phyloP scores from a whole-genome alignment of 2,888 invertebrate species.

The Drosophila fungiperda region DNA sequence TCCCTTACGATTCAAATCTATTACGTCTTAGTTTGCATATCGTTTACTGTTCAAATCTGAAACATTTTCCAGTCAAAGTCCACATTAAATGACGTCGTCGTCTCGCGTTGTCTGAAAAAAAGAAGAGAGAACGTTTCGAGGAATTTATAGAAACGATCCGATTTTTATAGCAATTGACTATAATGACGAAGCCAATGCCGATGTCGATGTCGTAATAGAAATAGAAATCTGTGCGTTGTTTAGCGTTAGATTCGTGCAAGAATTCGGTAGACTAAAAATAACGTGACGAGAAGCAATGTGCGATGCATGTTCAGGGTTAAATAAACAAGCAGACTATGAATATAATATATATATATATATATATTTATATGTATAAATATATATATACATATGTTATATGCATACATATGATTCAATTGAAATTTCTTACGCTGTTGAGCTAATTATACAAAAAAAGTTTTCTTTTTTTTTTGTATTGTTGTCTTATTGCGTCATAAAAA shows the following conservation, averaged over 20 bases:
- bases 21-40: slow-evolving; percentile 25
- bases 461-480: slow-evolving; percentile 24
- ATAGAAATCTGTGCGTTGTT: slow-evolving; percentile 30
- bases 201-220: slow-evolving; percentile 71
- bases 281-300: slow-evolving; percentile 39
- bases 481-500: slow-evolving; percentile 72
- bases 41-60: slow-evolving; percentile 11
- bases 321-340: slow-evolving; percentile 27
- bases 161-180: slow-evolving; percentile 17
- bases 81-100: slow-evolving; percentile 50
- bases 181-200: slow-evolving; percentile 31
- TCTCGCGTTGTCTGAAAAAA: background rate
- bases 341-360: slow-evolving; percentile 4
- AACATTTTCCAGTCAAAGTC: slow-evolving; percentile 46
- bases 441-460: slow-evolving; percentile 57
- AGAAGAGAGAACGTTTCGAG: slow-evolving; percentile 35
- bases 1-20: background rate
- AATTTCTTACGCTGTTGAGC: slow-evolving; percentile 33
- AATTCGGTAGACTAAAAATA: slow-evolving; percentile 49
- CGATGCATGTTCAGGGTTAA: slow-evolving; percentile 71
- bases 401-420: slow-evolving; percentile 26
- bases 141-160: slow-evolving; percentile 58
- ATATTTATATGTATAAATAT: slow-evolving; percentile 6
- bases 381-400: slow-evolving; percentile 3
- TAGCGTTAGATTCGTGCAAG: slow-evolving; percentile 62